Evolutionary conservation across 2,797 vertebrate species (phyloP).

Genomic region (Megalops cyprinoides): DNA sequence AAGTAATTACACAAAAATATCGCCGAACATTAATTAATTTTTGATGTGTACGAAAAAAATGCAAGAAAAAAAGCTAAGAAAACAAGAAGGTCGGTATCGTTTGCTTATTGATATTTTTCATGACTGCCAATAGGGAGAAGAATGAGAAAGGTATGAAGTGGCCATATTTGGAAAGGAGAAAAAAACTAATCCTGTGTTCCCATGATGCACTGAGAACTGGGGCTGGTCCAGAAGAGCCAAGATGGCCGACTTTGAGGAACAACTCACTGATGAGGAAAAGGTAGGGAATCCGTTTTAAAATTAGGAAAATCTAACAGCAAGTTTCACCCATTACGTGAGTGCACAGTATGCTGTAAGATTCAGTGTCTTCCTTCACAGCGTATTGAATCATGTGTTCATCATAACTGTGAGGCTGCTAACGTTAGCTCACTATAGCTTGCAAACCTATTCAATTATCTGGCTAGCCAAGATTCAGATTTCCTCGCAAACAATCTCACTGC

Average conservation of each 20-base stretch:
- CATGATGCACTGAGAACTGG: constrained; percentile 41
- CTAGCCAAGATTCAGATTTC: not conserved
- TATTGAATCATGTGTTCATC: not conserved
- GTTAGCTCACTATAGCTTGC: constrained; percentile 27
- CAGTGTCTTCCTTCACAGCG: not conserved
- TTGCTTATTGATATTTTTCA: too few species aligned
- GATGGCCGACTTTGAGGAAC: constrained; percentile 91
- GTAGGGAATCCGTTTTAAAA: constrained; percentile 65
- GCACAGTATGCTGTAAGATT: not conserved
- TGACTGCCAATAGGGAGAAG: not conserved
- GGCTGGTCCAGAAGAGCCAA: constrained; percentile 72
- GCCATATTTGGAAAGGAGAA: constrained; percentile 2
- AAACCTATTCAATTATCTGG: not conserved
- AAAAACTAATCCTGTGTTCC: not conserved
- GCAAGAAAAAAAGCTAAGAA: too few species aligned
- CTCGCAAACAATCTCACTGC: not conserved
- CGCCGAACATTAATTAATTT: too few species aligned
- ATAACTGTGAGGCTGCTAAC: not conserved
- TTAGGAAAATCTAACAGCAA: constrained; percentile 17
- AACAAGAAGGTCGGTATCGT: too few species aligned
- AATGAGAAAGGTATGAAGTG: not conserved
- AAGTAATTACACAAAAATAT: too few species aligned
- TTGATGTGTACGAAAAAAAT: too few species aligned
- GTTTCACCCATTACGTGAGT: not conserved
- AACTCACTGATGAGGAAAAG: constrained; percentile 90